phyloP scores from a whole-genome alignment of 2,113 vertebrate genomes.

The Paedocypris sp. region DNA sequence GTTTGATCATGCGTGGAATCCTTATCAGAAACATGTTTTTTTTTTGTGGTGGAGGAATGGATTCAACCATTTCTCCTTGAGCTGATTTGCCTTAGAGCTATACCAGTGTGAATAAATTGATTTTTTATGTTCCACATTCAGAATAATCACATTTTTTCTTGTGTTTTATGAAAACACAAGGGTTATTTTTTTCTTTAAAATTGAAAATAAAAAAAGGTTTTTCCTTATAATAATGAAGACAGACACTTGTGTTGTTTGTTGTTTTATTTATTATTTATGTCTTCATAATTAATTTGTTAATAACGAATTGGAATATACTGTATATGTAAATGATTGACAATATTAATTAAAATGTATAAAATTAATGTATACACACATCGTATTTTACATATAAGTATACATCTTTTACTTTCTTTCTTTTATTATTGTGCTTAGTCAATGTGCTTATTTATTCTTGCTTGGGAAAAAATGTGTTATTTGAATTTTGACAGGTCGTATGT shows the following conservation, averaged over 20 bases:
- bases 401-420: no score
- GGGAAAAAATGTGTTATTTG: conserved; percentile 40
- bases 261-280: not conserved
- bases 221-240: no score
- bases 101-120: not conserved
- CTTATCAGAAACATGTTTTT: not conserved
- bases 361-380: not conserved
- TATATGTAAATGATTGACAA: not conserved
- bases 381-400: not conserved
- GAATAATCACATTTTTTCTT: no score
- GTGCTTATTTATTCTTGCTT: conserved; percentile 25
- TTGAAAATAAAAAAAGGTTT: no score
- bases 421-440: conserved; percentile 21
- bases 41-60: not conserved
- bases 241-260: not conserved
- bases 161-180: no score
- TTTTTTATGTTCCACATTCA: no score
- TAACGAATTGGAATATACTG: no score
- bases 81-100: not conserved
- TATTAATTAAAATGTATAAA: not conserved
- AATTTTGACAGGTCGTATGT: conserved; percentile 48
- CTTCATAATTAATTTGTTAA: no score
- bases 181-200: no score
- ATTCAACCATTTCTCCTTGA: not conserved
- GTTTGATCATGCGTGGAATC: not conserved